Base-by-base conservation (phyloP, 2,113 vertebrate species). In the Ctenodactylus gundi region DNA sequence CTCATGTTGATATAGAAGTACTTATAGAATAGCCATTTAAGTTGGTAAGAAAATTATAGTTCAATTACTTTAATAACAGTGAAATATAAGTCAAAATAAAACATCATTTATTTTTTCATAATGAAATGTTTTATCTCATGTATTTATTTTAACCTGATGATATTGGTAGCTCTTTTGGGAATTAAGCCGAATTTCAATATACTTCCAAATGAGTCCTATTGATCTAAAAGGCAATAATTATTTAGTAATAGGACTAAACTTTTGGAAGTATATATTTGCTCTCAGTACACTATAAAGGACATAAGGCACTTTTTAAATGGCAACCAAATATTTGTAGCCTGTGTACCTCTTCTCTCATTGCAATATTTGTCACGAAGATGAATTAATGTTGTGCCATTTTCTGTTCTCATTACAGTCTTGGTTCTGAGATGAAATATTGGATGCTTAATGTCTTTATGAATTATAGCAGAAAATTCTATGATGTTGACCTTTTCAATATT, bases 401-500 rank as follows among this genome's bases (percentile, higher is more conserved):
- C 97, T 92, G 92, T 97, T 98, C 98, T 98, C 97, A 98, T 98
- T 98, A 98, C 94, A 97, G 96, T 98, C 96, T 98, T 98, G 98
- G 97, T 98, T 97, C 97, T 94, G 96, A 96, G 96, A 98, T 98
- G 98, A 99, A 98, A 99, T 98, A 98, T 98, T 97, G 97, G 96
- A 97, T 97, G 97, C 97, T 98, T 98, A 98, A 98, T 98, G 97
- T 97, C 97, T 97, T 97, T 98, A 97, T 98, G 98, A 98, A 98
- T 98, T 97, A 98, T 96, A 98, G 97, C 90, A 96, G 92, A 94
- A 94, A 97, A 97, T 97, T 97, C 95, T 98, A 97, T 96, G 94
- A 95, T 89, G 96, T 92, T 99, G 98, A 98, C 98, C 98, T 99
- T 99, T 99, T 98, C 92, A 98, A 97, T 98, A 98, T 98, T 98